Conservation (phyloP, 1,140 invertebrate species). For the Pseudomyrmex flavicornis region DNA sequence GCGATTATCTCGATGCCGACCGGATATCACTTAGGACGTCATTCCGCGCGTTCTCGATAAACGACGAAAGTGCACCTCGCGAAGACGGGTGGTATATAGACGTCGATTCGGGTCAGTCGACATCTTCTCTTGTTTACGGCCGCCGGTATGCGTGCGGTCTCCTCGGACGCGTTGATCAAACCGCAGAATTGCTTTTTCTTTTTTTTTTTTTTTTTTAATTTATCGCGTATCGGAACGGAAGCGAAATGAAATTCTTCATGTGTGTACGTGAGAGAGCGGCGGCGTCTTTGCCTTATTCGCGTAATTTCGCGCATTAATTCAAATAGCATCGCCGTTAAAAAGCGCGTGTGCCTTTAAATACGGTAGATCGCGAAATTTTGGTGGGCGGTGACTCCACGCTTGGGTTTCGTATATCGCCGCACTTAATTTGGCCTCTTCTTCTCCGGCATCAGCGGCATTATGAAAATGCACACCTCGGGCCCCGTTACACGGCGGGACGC, state of each 20-base stretch:
- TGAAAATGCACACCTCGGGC: constrained; percentile 62
- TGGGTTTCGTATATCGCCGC: constrained; percentile 23
- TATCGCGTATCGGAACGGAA: constrained; percentile 8
- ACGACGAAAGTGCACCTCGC: constrained; percentile 4
- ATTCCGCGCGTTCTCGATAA: constrained; percentile 20
- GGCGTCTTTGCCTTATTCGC: constrained; percentile 3
- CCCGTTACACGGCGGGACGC: constrained; percentile 19
- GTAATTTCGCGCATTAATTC: constrained; percentile 51
- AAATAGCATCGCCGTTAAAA: constrained; percentile 16
- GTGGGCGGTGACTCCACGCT: background rate
- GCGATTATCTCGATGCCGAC: constrained; percentile 18
- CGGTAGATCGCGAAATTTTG: constrained; percentile 46
- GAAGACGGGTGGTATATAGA: too few species aligned
- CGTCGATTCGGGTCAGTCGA: too few species aligned
- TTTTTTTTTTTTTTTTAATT: constrained; percentile 2
- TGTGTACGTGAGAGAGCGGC: background rate
- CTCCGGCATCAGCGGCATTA: constrained; percentile 55
- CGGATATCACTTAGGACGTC: constrained; percentile 6
- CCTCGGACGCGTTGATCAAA: constrained; percentile 16
- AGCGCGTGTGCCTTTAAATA: constrained; percentile 19
- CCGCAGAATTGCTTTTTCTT: background rate
- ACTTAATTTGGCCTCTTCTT: constrained; percentile 14
- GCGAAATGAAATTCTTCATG: background rate
- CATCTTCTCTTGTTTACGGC: too few species aligned
- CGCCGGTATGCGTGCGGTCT: background rate